These are phyloP conservation scores for Ophion obscuratus DNA, from an alignment of 2,888 invertebrate genomes.

Conservation along the genomic window DNA sequence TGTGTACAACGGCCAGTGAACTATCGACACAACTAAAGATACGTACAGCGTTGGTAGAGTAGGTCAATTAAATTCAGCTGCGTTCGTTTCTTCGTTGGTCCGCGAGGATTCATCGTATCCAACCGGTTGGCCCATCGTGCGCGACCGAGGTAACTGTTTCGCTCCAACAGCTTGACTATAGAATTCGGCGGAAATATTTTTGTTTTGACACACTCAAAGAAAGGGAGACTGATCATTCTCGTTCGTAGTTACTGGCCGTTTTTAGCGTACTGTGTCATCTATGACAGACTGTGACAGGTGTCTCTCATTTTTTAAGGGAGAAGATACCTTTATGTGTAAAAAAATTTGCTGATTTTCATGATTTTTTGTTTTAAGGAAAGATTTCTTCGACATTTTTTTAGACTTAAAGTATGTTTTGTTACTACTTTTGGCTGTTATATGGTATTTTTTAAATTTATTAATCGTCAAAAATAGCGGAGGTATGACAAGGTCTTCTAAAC, in stretches of 20 bases:
- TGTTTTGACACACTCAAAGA: conserved; percentile 25
- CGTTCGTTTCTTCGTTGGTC: conserved; percentile 67
- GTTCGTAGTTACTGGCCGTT: conserved; percentile 30
- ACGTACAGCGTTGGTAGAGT: conserved; percentile 73
- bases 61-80: conserved; percentile 82
- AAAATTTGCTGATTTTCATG: too few species aligned
- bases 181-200: conserved; percentile 58
- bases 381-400: too few species aligned
- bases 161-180: conserved; percentile 61
- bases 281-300: conserved; percentile 1
- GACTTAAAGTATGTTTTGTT: too few species aligned
- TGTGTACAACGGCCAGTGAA: conserved; percentile 75
- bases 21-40: conserved; percentile 63
- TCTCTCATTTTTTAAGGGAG: not conserved
- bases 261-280: conserved; percentile 5
- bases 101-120: conserved; percentile 50
- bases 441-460: too few species aligned
- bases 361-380: too few species aligned
- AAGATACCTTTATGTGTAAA: too few species aligned
- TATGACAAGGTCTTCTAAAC: too few species aligned
- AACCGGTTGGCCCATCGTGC: conserved; percentile 71
- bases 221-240: conserved; percentile 44
- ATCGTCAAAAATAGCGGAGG: too few species aligned
- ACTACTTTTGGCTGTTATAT: too few species aligned
- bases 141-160: conserved; percentile 65